phyloP scores from a whole-genome alignment of 2,888 invertebrate species.

The Vanessa cardui region DNA sequence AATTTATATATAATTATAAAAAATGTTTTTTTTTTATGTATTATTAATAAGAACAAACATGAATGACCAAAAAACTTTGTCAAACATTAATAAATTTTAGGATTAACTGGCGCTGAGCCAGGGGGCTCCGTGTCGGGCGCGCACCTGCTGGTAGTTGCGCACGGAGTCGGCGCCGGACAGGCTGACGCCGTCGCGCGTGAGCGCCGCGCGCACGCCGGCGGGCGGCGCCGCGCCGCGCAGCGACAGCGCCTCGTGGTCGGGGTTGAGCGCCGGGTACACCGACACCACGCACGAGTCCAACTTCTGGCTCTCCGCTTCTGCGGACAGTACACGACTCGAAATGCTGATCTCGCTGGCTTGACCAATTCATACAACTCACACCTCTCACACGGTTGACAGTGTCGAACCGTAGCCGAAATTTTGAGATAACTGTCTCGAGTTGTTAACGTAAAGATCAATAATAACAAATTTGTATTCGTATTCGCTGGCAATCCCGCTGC shows the following conservation, averaged over 20 bases:
- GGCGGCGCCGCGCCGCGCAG: conserved; percentile 88
- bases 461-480: no score
- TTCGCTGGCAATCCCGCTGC: neutral
- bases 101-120: no score
- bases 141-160: conserved; percentile 89
- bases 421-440: neutral
- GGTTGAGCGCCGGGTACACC: conserved; percentile 97
- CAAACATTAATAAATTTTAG: no score
- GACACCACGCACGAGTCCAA: conserved; percentile 96
- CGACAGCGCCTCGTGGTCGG: conserved; percentile 95
- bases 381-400: no score
- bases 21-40: no score
- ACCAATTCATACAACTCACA: no score
- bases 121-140: conserved; percentile 8
- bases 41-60: no score
- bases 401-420: no score
- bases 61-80: no score
- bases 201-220: conserved; percentile 89
- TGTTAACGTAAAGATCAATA: no score
- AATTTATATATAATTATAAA: no score
- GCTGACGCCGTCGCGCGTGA: conserved; percentile 94
- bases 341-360: no score
- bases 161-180: conserved; percentile 90
- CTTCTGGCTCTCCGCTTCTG: conserved; percentile 79
- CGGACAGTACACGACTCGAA: neutral